Conservation (phyloP, 2,113 vertebrate species). For the Nyctibius bracteatus region DNA sequence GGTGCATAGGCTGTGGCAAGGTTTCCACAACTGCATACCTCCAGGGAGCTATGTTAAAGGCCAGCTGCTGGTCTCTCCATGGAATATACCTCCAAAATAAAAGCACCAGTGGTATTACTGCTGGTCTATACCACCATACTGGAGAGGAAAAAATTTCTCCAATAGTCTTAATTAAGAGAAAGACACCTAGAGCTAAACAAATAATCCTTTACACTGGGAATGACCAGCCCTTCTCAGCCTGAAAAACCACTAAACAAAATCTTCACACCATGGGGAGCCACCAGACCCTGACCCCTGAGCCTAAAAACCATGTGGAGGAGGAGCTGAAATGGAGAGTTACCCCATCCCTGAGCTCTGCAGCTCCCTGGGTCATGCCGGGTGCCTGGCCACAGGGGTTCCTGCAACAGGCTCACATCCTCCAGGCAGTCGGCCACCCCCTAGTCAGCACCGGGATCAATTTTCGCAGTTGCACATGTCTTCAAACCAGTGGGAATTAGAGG, state of each 20-base stretch:
- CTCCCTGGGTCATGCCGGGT: accelerated
- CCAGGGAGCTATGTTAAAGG: neutral
- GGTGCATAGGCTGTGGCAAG: neutral
- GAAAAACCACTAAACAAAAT: neutral
- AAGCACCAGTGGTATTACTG: neutral
- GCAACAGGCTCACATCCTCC: neutral
- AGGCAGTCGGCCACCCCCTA: accelerated
- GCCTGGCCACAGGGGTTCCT: neutral
- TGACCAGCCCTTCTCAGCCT: neutral
- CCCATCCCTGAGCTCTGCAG: neutral
- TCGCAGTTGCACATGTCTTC: neutral
- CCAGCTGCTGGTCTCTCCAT: neutral
- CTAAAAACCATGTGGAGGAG: neutral
- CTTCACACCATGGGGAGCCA: neutral
- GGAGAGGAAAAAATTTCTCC: neutral
- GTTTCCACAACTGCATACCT: neutral
- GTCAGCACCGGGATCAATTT: neutral
- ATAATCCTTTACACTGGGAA: neutral
- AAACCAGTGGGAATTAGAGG: constrained; percentile 7
- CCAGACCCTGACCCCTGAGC: neutral
- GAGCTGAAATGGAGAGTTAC: neutral
- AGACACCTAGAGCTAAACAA: neutral
- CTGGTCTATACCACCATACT: neutral
- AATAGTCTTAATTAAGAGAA: neutral
- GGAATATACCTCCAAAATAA: neutral